Percentiles rank a stretch among this genome's conserved stretches.
Evolutionary conservation across 2,888 invertebrate species (phyloP).

Genomic region (Venustoraphidia nigricollis): DNA sequence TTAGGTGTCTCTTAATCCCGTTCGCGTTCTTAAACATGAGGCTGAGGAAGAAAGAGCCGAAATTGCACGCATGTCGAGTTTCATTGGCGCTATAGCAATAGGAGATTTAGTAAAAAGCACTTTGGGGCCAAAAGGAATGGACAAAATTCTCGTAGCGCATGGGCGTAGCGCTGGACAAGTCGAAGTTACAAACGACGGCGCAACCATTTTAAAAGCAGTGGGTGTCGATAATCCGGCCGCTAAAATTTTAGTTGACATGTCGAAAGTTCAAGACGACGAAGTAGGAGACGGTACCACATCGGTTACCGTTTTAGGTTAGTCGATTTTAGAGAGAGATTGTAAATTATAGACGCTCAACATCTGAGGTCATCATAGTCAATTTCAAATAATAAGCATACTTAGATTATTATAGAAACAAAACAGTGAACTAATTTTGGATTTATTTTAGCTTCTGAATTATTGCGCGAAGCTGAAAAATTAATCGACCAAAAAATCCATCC

Average conservation of each 20-base stretch:
- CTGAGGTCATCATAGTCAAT: no score
- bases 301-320: conserved; percentile 72
- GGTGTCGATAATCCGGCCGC: conserved; percentile 99
- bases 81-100: conserved; percentile 96
- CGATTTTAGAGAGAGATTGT: no score
- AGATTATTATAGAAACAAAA: not conserved
- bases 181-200: conserved; percentile 98
- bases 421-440: not conserved
- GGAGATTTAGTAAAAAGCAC: conserved; percentile 98
- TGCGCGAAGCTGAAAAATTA: conserved; percentile 89
- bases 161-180: conserved; percentile 72
- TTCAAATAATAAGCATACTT: not conserved
- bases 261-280: conserved; percentile 96
- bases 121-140: conserved; percentile 98
- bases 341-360: no score
- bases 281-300: conserved; percentile 99
- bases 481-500: conserved; percentile 92
- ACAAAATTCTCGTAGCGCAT: conserved; percentile 69
- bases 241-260: conserved; percentile 97
- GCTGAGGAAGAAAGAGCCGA: conserved; percentile 98
- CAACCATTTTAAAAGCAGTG: conserved; percentile 89
- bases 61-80: conserved; percentile 91
- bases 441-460: conserved; percentile 68
- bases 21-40: conserved; percentile 85
- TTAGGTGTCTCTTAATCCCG: conserved; percentile 80